phyloP scores from a whole-genome alignment of 1,140 invertebrate genomes.

The Metaphire vulgaris region DNA sequence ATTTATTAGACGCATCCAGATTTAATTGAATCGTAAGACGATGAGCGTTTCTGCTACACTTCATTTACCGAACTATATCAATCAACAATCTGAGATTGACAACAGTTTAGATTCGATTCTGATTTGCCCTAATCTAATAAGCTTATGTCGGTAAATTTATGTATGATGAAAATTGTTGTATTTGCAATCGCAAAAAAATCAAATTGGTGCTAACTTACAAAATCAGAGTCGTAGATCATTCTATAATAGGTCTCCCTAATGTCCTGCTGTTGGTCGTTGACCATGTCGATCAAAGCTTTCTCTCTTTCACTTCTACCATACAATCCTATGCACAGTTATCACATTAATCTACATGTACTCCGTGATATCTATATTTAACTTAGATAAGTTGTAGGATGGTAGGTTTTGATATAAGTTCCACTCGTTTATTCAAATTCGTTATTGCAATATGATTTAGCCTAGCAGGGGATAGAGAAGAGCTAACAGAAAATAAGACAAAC shows the following conservation, averaged over 20 bases:
- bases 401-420: too few relatives aligned
- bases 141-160: background rate
- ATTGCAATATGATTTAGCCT: too few relatives aligned
- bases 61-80: too few relatives aligned
- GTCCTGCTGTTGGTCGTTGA: conserved; percentile 43
- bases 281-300: conserved; percentile 51
- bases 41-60: too few relatives aligned
- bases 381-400: too few relatives aligned
- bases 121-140: background rate
- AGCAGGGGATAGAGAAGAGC: too few relatives aligned
- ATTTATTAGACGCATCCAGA: too few relatives aligned
- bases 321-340: conserved; percentile 54
- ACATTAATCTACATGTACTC: too few relatives aligned
- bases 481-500: too few relatives aligned
- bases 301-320: conserved; percentile 63
- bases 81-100: background rate
- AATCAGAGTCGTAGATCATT: conserved; percentile 43
- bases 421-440: too few relatives aligned
- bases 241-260: conserved; percentile 33
- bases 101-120: background rate
- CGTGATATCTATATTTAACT: too few relatives aligned
- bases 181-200: background rate
- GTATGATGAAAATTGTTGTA: background rate
- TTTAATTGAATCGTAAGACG: too few relatives aligned
- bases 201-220: conserved; percentile 34